A percentile compares a stretch with the other conserved stretches of the same genome.
Conservation (phyloP, 2,113 vertebrate genomes). For the Hassar affinis region DNA sequence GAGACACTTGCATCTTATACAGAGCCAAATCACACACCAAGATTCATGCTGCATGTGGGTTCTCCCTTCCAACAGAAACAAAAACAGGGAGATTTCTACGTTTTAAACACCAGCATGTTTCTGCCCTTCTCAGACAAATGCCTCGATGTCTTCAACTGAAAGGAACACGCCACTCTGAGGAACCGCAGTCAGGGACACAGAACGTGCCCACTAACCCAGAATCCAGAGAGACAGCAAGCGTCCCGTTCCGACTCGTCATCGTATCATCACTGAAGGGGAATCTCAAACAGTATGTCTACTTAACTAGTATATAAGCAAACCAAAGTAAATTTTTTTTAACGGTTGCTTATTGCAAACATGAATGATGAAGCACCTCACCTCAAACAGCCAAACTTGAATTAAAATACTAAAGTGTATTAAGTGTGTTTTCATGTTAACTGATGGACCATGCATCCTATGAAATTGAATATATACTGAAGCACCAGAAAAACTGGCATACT, state of each 20-base stretch:
- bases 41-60: not conserved
- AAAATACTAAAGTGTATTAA: too few species aligned
- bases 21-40: not conserved
- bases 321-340: not conserved
- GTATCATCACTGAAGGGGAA: slow-evolving; percentile 80
- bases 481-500: too few species aligned
- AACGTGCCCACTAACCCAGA: slow-evolving; percentile 65
- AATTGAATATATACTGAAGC: too few species aligned
- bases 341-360: too few species aligned
- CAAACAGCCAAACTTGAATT: too few species aligned
- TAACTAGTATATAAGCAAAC: not conserved
- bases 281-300: not conserved
- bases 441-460: too few species aligned
- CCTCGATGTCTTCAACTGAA: slow-evolving; percentile 77
- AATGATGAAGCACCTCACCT: too few species aligned
- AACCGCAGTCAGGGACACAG: slow-evolving; percentile 68
- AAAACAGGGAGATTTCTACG: not conserved
- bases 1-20: not conserved
- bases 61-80: not conserved
- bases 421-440: too few species aligned
- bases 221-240: slow-evolving; percentile 38
- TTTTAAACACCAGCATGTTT: not conserved
- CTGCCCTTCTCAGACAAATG: slow-evolving; percentile 89
- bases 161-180: slow-evolving; percentile 58
- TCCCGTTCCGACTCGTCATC: slow-evolving; percentile 85